These are phyloP conservation scores for Emydocephalus ijimae DNA, from an alignment of 2,113 vertebrate genomes.

Conservation along the genomic window DNA sequence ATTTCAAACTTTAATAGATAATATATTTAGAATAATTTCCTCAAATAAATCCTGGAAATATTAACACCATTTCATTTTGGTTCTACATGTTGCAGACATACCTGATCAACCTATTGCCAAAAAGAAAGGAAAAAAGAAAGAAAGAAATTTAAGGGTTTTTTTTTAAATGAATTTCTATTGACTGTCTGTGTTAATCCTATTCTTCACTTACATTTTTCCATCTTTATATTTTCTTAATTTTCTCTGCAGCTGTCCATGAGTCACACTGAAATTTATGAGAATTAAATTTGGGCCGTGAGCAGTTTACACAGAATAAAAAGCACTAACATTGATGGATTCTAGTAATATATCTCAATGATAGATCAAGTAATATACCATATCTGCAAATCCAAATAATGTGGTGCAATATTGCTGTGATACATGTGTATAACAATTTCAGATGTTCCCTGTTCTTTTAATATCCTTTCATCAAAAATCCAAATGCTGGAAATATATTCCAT, in stretches of 20 bases:
- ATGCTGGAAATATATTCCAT: background rate
- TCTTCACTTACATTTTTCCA: background rate
- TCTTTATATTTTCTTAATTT: background rate
- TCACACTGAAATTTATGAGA: background rate
- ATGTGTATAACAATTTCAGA: slow-evolving; percentile 12
- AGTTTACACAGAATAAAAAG: background rate
- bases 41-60: background rate
- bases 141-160: background rate
- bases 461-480: background rate
- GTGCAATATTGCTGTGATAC: background rate
- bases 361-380: background rate
- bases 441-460: background rate
- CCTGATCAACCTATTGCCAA: background rate
- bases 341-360: slow-evolving; percentile 17
- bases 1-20: background rate
- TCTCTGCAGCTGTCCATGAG: background rate
- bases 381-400: slow-evolving; percentile 4
- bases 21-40: background rate
- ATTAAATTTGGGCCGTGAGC: background rate
- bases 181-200: background rate
- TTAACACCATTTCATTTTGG: background rate
- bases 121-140: background rate
- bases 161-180: background rate
- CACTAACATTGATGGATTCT: background rate
- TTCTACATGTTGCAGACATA: background rate